These are phyloP conservation scores for Lindbergichthys nudifrons DNA, from an alignment of 2,797 vertebrate species.

Conservation along the genomic window DNA sequence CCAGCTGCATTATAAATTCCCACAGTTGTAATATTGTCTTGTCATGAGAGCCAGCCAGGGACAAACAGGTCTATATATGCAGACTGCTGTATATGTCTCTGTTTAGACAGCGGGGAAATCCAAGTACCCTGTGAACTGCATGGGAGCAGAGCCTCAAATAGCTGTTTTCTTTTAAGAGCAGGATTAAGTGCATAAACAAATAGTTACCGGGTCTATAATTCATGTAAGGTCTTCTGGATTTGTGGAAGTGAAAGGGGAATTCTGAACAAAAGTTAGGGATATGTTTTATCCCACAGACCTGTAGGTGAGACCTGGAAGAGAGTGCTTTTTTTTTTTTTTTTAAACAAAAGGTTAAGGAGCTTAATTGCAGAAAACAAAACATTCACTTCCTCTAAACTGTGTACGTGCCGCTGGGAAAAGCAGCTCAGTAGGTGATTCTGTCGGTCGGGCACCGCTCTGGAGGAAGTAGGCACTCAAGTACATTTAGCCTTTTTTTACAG, in stretches of 20 bases:
- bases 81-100: conserved; percentile 60
- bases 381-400: conserved; percentile 68
- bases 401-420: conserved; percentile 59
- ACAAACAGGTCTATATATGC: conserved; percentile 67
- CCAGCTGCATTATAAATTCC: conserved; percentile 50
- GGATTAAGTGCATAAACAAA: conserved; percentile 64
- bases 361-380: conserved; percentile 77
- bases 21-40: conserved; percentile 57
- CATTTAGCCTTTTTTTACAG: conserved; percentile 19
- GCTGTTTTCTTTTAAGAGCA: conserved; percentile 68
- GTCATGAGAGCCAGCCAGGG: conserved; percentile 57
- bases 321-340: conserved; percentile 14
- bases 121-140: conserved; percentile 75
- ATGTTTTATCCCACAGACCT: conserved; percentile 45
- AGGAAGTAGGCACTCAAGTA: conserved; percentile 48
- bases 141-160: conserved; percentile 66
- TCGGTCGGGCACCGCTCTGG: conserved; percentile 13
- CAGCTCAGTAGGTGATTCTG: conserved; percentile 33
- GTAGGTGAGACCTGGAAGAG: conserved; percentile 44
- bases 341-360: conserved; percentile 48
- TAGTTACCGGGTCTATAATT: conserved; percentile 56
- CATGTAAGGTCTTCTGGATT: conserved; percentile 16
- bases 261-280: conserved; percentile 44
- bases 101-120: conserved; percentile 68
- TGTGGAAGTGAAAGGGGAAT: conserved; percentile 61